Conservation (phyloP, 2,113 vertebrate species). For the Arizona elegans region DNA sequence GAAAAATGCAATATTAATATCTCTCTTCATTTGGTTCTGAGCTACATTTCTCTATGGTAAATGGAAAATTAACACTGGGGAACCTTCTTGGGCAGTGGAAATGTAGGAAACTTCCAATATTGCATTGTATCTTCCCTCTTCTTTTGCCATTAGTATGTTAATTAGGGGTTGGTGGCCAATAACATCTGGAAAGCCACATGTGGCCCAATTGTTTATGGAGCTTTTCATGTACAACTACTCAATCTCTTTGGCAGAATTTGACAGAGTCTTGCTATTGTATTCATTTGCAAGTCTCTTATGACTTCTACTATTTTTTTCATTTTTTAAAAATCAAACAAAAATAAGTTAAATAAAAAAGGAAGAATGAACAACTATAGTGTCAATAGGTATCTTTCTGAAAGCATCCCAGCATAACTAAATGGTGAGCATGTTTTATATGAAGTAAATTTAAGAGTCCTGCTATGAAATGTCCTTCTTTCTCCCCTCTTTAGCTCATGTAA, state of each 20-base stretch:
- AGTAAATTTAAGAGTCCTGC: not conserved
- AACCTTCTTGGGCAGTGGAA: not conserved
- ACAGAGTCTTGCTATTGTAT: not conserved
- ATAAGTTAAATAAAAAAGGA: not conserved
- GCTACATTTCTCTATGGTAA: not conserved
- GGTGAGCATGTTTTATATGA: not conserved
- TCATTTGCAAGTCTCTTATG: not conserved
- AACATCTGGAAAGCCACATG: not conserved
- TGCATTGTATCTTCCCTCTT: not conserved
- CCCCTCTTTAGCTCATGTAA: not conserved
- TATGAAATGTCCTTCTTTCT: not conserved
- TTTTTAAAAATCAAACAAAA: not conserved
- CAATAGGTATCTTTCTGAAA: not conserved
- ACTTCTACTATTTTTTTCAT: not conserved
- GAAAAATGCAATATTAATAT: not conserved
- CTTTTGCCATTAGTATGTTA: not conserved
- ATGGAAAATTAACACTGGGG: not conserved
- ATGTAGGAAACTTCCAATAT: not conserved
- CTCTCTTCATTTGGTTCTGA: not conserved
- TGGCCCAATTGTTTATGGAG: not conserved
- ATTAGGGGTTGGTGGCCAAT: not conserved
- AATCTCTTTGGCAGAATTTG: not conserved
- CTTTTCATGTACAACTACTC: not conserved
- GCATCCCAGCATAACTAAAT: not conserved
- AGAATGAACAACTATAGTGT: not conserved